Conservation (phyloP, 2,113 vertebrate species). For the Dasyornis broadbenti region DNA sequence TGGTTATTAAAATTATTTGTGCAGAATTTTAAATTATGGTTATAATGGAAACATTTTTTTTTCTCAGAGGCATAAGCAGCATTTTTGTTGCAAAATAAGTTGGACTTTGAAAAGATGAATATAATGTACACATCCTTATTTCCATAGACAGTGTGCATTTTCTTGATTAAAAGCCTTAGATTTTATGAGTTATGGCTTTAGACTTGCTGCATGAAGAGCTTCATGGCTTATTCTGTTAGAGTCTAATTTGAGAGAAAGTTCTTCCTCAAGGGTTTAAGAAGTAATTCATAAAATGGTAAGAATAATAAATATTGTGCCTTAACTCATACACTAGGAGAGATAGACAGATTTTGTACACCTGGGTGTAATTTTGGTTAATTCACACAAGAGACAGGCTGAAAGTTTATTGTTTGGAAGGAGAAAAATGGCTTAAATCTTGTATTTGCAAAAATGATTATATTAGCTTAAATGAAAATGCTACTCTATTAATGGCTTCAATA, state of each 20-base stretch:
- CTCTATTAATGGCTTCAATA: constrained; percentile 72
- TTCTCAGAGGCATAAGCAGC: not conserved
- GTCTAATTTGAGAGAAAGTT: constrained; percentile 72
- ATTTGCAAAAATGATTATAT: constrained; percentile 78
- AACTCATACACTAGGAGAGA: constrained; percentile 65
- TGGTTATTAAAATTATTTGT: constrained; percentile 41
- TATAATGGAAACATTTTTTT: constrained; percentile 24
- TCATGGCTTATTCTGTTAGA: constrained; percentile 57
- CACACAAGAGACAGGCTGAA: constrained; percentile 76
- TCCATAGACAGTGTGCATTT: constrained; percentile 24
- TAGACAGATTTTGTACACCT: constrained; percentile 73
- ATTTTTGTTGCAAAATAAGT: constrained; percentile 53
- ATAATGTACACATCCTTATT: constrained; percentile 1
- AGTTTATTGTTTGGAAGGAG: constrained; percentile 73
- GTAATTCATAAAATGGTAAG: constrained; percentile 78
- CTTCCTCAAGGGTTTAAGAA: constrained; percentile 78
- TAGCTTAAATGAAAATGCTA: constrained; percentile 75
- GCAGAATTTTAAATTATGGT: constrained; percentile 29
- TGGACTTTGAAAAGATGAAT: constrained; percentile 7
- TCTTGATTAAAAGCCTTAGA: constrained; percentile 60
- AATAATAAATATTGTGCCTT: constrained; percentile 80
- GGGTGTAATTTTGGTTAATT: constrained; percentile 79
- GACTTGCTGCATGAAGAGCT: constrained; percentile 53
- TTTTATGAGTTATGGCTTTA: constrained; percentile 60
- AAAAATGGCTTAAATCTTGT: constrained; percentile 67